Conservation (phyloP, 2,797 vertebrate species). For the Paratrypauchen microcephalus region DNA sequence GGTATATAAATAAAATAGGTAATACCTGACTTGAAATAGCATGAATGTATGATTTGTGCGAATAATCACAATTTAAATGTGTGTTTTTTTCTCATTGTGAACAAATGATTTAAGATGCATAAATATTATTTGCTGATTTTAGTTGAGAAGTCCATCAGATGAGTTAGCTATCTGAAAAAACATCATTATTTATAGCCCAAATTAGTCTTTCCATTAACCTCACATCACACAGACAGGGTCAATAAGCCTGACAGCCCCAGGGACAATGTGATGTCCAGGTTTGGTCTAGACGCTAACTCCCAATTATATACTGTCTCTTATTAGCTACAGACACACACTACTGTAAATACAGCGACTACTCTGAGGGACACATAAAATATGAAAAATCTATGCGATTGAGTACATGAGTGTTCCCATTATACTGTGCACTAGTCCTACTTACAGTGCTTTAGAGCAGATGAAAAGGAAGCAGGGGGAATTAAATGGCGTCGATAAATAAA, state of each 20-base stretch:
- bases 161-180: not conserved
- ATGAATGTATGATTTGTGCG: no score
- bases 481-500: constrained; percentile 32
- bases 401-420: constrained; percentile 30
- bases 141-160: not conserved
- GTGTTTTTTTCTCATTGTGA: not conserved
- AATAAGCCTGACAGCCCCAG: not conserved
- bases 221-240: constrained; percentile 1
- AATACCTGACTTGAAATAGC: no score
- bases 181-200: not conserved
- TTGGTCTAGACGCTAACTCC: constrained; percentile 14
- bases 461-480: not conserved
- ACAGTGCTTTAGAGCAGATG: not conserved
- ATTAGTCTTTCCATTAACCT: constrained; percentile 5
- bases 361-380: constrained; percentile 11
- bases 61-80: no score
- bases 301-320: constrained; percentile 31
- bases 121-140: not conserved
- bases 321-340: constrained; percentile 22
- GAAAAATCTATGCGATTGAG: constrained; percentile 38
- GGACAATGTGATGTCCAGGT: not conserved
- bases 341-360: constrained; percentile 38
- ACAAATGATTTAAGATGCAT: not conserved
- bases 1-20: no score
- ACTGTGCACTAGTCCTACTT: constrained; percentile 16